phyloP scores from a whole-genome alignment of 2,888 invertebrate genomes.

The Apodemia duryi region DNA sequence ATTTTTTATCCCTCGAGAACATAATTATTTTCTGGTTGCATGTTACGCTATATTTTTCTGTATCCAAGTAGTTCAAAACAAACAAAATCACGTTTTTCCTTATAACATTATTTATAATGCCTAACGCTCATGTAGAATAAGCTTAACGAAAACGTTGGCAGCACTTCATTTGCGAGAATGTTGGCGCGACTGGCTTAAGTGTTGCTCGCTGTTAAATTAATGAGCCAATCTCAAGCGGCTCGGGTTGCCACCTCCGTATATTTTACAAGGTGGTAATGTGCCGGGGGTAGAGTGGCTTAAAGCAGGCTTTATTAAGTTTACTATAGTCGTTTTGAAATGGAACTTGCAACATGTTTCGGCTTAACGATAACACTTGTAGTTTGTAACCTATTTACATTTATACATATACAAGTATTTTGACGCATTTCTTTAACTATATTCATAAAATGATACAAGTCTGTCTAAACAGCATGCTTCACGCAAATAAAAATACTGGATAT shows the following conservation, averaged over 20 bases:
- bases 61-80: too few species aligned
- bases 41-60: too few species aligned
- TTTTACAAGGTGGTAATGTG: constrained; percentile 76
- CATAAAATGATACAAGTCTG: too few species aligned
- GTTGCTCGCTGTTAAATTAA: constrained; percentile 78
- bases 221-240: constrained; percentile 71
- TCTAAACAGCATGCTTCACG: too few species aligned
- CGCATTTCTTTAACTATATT: background rate
- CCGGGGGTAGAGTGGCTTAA: constrained; percentile 28
- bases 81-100: background rate
- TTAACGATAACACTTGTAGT: background rate
- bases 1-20: too few species aligned
- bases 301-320: constrained; percentile 18
- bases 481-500: too few species aligned
- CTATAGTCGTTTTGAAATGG: constrained; percentile 7
- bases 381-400: background rate
- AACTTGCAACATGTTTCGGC: constrained; percentile 1
- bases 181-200: constrained; percentile 73
- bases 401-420: background rate
- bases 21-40: too few species aligned
- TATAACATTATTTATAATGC: background rate
- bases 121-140: constrained; percentile 3
- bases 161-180: constrained; percentile 75
- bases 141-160: constrained; percentile 41
- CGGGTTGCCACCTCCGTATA: constrained; percentile 64